These are phyloP conservation scores for Gymnoscopelus microlampas DNA, from an alignment of 2,797 vertebrate genomes.

Conservation along the genomic window DNA sequence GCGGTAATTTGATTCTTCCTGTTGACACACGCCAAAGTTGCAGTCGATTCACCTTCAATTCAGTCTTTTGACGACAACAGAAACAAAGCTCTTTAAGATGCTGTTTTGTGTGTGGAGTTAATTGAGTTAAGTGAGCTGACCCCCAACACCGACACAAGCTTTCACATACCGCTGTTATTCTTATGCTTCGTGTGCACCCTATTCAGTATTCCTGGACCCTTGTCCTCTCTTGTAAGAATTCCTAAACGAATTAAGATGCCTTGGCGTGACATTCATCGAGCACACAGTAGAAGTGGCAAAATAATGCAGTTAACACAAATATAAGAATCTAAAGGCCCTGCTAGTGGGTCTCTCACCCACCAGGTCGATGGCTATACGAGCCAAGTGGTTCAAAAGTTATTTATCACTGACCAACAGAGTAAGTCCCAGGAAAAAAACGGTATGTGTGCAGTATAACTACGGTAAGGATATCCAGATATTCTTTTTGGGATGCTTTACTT, in stretches of 20 bases:
- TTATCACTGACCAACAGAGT: too few relatives aligned
- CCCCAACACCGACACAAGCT: constrained; percentile 7
- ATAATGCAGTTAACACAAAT: too few relatives aligned
- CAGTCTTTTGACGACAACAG: too few relatives aligned
- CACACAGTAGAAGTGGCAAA: constrained; percentile 47
- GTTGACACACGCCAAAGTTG: constrained; percentile 22
- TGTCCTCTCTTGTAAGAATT: constrained; percentile 45
- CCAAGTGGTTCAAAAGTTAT: too few relatives aligned
- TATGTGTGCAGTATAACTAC: too few relatives aligned
- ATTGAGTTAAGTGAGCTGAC: constrained; percentile 28
- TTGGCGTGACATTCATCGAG: constrained; percentile 69
- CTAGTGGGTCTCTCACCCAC: too few relatives aligned
- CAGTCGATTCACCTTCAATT: constrained; percentile 29
- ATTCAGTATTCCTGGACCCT: constrained; percentile 35
- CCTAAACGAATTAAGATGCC: constrained; percentile 61
- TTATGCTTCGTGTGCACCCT: constrained; percentile 4
- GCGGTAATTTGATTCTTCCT: constrained; percentile 21
- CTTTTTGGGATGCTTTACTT: too few relatives aligned
- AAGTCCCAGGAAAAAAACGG: too few relatives aligned
- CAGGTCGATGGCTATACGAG: too few relatives aligned
- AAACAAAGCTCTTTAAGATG: too few relatives aligned
- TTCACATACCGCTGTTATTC: constrained; percentile 28
- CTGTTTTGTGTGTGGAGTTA: background rate
- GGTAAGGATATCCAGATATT: too few relatives aligned
- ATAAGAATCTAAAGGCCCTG: too few relatives aligned